Evolutionary conservation across 1,140 invertebrate genomes (phyloP), one percentile per base, ranked within the genome.

Genomic region (Lordiphosa clarofinis): DNA sequence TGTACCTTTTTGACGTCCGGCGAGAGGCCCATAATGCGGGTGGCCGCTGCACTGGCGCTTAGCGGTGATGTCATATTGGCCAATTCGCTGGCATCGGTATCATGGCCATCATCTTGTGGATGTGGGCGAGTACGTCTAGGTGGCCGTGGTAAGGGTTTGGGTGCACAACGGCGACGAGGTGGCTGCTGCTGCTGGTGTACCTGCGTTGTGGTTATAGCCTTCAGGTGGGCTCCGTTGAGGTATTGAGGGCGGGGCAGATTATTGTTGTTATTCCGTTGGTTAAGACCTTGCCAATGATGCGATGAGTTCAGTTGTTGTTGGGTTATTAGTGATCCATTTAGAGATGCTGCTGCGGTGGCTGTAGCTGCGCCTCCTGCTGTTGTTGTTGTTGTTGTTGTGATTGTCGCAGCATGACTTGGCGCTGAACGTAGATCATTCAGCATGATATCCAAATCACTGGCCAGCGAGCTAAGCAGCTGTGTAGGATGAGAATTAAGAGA

Each of bases 371-470:
- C 68, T 42, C 87, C 66, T 47, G 67, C 7, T n/a, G n/a, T n/a
- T n/a, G n/a, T n/a, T 46, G 62, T 36, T 46, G 67, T 11, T 44
- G 67, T 33, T 43, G 58, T 36, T 46, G 64, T 50, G 63, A 53
- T 24, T 39, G 39, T 28, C 52, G 58, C 40, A 7, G 46, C 47
- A 58, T 84, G 73, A 63, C 58, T 84, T 15, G 90, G 90, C 43
- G 89, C 82, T 49, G 90, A 87, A 52, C 91, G 91, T 36, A 93
- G 86, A 78, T 93, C 92, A 73, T 90, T 92, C 38, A 93, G 89
- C 89, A 93, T 91, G 56, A 91, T 90, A 88, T 93, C 92, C 86
- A 93, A 79, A 88, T 93, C 92, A 73, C 88, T 92, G 53, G 92
- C 92, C 64, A 93, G 89, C 58, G 91, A 91, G 69, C 90, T 92